Evolutionary conservation across 1,140 invertebrate species (phyloP).

Genomic region (Scaptomyza graminum): DNA sequence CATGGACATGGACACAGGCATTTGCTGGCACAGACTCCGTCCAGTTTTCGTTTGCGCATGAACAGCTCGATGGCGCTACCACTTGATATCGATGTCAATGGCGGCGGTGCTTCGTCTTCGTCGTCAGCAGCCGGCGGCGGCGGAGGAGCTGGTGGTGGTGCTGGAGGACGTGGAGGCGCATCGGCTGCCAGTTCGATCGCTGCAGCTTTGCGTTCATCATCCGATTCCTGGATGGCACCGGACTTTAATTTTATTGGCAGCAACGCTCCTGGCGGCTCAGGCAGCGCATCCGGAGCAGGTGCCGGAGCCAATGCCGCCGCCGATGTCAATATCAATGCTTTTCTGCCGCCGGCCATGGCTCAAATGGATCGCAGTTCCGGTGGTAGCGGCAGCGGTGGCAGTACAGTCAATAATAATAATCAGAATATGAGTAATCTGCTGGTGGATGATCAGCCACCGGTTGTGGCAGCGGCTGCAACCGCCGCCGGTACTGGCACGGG

Average conservation of each 20-base stretch:
- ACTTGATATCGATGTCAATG: constrained; percentile 68
- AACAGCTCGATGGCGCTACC: constrained; percentile 66
- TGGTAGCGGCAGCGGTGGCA: constrained; percentile 18
- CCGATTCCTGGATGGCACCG: constrained; percentile 67
- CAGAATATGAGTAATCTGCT: constrained; percentile 59
- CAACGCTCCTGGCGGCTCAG: background rate
- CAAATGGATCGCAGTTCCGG: constrained; percentile 45
- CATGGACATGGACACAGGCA: background rate
- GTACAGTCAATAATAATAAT: constrained; percentile 26
- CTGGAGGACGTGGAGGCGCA: constrained; percentile 1
- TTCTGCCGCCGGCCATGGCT: constrained; percentile 45
- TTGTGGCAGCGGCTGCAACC: background rate
- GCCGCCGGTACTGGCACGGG: background rate
- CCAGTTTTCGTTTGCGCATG: constrained; percentile 59
- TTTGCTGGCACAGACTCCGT: constrained; percentile 53
- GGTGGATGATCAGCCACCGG: constrained; percentile 59
- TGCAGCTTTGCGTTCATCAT: constrained; percentile 52
- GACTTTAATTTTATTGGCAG: constrained; percentile 59
- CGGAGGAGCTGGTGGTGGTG: too few relatives aligned
- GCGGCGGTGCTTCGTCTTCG: constrained; percentile 27
- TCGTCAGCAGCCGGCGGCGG: background rate
- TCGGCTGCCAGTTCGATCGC: constrained; percentile 21
- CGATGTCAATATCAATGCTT: constrained; percentile 41
- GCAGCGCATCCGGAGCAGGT: background rate
- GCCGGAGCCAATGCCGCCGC: background rate